Base-by-base conservation (phyloP, 2,888 invertebrate species). In the Stenichneumon culpator region DNA sequence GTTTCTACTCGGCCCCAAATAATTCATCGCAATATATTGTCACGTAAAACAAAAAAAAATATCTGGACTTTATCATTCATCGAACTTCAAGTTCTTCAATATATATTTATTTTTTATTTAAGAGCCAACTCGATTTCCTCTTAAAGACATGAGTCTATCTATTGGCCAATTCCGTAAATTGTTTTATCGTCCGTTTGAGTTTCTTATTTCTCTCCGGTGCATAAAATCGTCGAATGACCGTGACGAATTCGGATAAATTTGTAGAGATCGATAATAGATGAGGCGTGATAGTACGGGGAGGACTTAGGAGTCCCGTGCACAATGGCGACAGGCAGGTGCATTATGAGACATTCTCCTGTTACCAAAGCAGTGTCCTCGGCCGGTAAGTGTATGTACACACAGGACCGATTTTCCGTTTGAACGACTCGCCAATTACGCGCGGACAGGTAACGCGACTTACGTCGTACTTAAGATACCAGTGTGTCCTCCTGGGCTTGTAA, bases 361-460 rank as follows among this genome's bases (percentile, higher is more conserved):
- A 52, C 47, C 47, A n/a, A 70, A 60, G 57, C 36, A 39, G 4
- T 65, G 65, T 11, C 22, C 22, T 0, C 57, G 22, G 11, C 9
- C 22, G 22, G 39, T 14, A 22, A 57, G 22, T 11, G 19, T 25
- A 22, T 57, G 22, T 72, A 60, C 44, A 47, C 36, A 6, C 4
- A 4, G 16, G 14, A 50, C 39, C 70, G 73, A 84, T 84, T 84
- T 84, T 84, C 81, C 84, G 78, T 81, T 84, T 36, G 81, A 74
- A 78, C 77, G 81, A 81, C 57, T 84, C 74, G 81, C 73, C 84
- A 81, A 78, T 84, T 74, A 74, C 47, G n/a, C 50, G 54, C 72
- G 80, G 73, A 78, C 73, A 81, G 57, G 78, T 81, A 78, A 84
- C 68, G 81, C 84, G 84, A 78, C 81, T 78, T 78, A 65, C 77